Base-by-base conservation (phyloP, 1,140 invertebrate species). In the Drosophila neocordata region DNA sequence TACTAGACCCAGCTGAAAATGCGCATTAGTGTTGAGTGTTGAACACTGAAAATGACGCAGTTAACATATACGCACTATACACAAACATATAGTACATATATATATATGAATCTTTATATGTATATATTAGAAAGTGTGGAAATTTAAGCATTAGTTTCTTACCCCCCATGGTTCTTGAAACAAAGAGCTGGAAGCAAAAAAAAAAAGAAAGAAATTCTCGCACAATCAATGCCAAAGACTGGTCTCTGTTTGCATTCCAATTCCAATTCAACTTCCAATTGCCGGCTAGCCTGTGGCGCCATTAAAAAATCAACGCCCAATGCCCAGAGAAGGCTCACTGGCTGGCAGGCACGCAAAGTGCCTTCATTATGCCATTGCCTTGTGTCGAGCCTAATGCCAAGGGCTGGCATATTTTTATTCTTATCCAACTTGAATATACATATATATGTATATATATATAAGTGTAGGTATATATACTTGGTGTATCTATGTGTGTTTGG, bases 231-330 rank as follows among this genome's bases (percentile, higher is more conserved):
- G 79, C 68, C 70, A 81, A 9, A 48, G 18, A 73, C 58, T 66
- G 71, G 59, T 34, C 41, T 65, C 82, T 85, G 79, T 87, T 88
- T 87, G 83, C 75, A 76, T 83, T 77, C 52, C 63, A 65, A 72
- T 80, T 69, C 48, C 57, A 59, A 73, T 56, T 71, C 34, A 27
- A 51, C 34, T 56, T 15, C 57, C 31, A 69, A 75, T 67, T 51
- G 35, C 57, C 38, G 56, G 12, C 24, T 57, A 55, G 62, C 69
- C 69, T 9, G 18, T 37, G 83, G 61, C 56, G 64, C 72, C 83
- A 82, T 88, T 87, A 88, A 87, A 87, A 87, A 88, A 82, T 88
- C 83, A 87, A 87, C 83, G 71, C 72, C 35, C 71, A 52, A 44
- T 7, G 11, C 22, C 41, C 58, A 20, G 18, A 31, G 27, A 3